Conservation (phyloP, 2,113 vertebrate species). For the Mellivora capensis region DNA sequence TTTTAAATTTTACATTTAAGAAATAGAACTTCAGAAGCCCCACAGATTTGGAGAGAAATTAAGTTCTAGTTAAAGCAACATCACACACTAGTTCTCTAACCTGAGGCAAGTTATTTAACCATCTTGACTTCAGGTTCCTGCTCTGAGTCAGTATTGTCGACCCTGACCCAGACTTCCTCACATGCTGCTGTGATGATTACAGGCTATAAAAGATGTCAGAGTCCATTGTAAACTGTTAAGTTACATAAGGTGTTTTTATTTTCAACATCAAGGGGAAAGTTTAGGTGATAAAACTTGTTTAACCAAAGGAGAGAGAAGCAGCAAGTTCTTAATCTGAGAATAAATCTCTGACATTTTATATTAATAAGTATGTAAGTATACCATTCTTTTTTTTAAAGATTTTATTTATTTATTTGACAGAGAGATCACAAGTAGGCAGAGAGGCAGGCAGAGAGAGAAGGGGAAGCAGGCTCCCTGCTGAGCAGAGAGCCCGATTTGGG, state of each 20-base stretch:
- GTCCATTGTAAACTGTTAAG: background rate
- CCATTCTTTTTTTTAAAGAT: background rate
- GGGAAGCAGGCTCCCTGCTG: too few relatives aligned
- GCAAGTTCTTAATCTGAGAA: background rate
- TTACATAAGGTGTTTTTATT: conserved; percentile 25
- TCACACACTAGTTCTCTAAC: background rate
- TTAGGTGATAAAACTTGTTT: background rate
- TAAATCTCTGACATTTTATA: background rate
- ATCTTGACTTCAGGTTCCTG: background rate
- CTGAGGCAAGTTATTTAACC: background rate
- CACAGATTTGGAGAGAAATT: background rate
- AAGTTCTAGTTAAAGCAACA: background rate
- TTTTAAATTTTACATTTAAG: background rate
- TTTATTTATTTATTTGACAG: too few relatives aligned
- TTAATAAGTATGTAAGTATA: background rate
- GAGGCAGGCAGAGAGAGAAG: too few relatives aligned
- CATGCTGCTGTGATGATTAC: background rate
- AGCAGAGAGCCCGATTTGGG: too few relatives aligned
- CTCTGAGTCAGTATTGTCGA: background rate
- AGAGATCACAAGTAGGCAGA: background rate
- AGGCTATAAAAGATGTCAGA: conserved; percentile 12
- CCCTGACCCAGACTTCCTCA: background rate
- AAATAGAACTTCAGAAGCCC: background rate
- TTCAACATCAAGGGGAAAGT: conserved; percentile 18
- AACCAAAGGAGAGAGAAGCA: background rate